Percentiles rank a stretch among this genome's conserved stretches.
These are phyloP conservation scores for Drosophila rhopaloa DNA, from an alignment of 1,140 invertebrate genomes.

Conservation along the genomic window DNA sequence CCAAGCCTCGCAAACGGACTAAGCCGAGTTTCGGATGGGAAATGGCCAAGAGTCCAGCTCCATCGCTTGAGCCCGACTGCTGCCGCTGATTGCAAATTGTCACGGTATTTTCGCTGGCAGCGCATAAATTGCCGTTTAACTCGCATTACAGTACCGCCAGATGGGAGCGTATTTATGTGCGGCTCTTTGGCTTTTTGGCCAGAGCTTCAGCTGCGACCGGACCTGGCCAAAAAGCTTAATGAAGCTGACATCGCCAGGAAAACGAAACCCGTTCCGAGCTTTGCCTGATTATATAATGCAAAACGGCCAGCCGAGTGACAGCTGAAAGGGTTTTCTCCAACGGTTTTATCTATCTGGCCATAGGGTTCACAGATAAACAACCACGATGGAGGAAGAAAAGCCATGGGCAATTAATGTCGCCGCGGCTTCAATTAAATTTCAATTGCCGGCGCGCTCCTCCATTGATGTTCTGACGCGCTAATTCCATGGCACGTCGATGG, in stretches of 20 bases:
- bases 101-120: conserved; percentile 81
- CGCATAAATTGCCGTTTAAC: conserved; percentile 79
- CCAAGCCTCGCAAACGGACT: conserved; percentile 7
- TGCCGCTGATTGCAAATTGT: conserved; percentile 78
- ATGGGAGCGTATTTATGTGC: conserved; percentile 63
- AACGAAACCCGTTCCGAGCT: conserved; percentile 41
- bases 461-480: conserved; percentile 71
- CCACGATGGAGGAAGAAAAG: conserved; percentile 14
- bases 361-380: conserved; percentile 26
- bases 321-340: conserved; percentile 52
- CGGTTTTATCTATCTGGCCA: conserved; percentile 39
- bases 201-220: conserved; percentile 17
- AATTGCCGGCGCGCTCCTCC: conserved; percentile 58
- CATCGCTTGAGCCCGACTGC: conserved; percentile 22
- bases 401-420: conserved; percentile 63
- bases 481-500: conserved; percentile 58
- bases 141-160: conserved; percentile 45
- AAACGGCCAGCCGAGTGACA: conserved; percentile 31
- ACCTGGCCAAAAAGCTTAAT: conserved; percentile 60
- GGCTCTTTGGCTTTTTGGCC: conserved; percentile 34
- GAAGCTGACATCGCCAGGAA: conserved; percentile 47
- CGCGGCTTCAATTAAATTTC: conserved; percentile 69
- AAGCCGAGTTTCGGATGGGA: conserved; percentile 9
- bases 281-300: conserved; percentile 55
- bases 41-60: conserved; percentile 16